Conservation (phyloP, 2,113 vertebrate species). For the Cardinalis cardinalis region DNA sequence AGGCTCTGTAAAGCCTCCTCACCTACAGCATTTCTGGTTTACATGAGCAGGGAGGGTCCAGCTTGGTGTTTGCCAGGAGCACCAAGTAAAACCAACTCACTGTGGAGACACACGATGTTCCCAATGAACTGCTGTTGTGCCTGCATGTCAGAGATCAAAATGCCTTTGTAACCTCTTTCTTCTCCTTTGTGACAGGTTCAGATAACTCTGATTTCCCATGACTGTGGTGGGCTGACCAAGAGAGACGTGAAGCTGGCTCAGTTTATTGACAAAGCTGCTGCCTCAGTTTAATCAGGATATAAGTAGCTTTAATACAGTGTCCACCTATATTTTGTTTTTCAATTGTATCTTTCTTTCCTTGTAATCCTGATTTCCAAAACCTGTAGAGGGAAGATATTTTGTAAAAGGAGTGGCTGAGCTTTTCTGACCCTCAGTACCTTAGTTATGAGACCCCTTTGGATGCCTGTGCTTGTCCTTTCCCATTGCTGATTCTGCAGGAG, state of each 20-base stretch:
- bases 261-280: constrained; percentile 89
- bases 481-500: background rate
- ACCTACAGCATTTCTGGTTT: background rate
- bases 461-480: background rate
- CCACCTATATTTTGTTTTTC: background rate
- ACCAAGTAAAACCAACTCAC: background rate
- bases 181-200: constrained; percentile 81
- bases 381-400: background rate
- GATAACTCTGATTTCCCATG: constrained; percentile 92
- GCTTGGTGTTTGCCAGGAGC: background rate
- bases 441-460: background rate
- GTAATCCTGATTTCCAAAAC: background rate
- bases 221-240: constrained; percentile 87
- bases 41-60: background rate
- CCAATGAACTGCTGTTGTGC: background rate
- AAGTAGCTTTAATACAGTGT: background rate
- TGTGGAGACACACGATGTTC: fast-evolving
- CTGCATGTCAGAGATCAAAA: background rate
- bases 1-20: background rate
- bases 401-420: background rate
- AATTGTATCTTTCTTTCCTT: background rate
- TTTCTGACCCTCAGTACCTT: background rate
- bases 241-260: constrained; percentile 91
- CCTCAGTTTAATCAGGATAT: constrained; percentile 42
- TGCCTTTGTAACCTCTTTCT: background rate